phyloP scores from a whole-genome alignment of 1,140 invertebrate genomes.

The Bradynema listronoti region DNA sequence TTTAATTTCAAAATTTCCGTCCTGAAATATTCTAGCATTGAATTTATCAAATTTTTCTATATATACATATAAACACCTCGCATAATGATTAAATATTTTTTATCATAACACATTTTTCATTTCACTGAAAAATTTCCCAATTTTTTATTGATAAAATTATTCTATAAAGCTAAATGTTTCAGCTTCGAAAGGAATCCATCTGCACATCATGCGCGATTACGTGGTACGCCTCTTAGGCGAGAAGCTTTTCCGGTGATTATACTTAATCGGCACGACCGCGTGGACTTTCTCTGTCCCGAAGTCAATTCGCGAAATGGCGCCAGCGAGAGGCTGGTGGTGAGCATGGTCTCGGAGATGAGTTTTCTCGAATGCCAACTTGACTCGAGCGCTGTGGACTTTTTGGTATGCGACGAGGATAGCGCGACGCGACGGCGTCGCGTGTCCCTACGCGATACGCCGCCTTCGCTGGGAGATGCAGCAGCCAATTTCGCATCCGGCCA shows the following conservation, averaged over 20 bases:
- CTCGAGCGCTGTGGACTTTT: slow-evolving; percentile 2
- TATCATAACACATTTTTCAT: no score
- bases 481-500: not conserved
- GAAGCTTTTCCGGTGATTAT: not conserved
- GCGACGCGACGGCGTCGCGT: not conserved
- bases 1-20: no score
- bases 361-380: slow-evolving; percentile 7
- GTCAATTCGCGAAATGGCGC: not conserved
- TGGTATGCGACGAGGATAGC: not conserved
- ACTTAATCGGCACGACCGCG: slow-evolving; percentile 2
- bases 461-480: not conserved
- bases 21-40: no score
- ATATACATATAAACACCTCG: no score
- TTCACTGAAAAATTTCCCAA: no score
- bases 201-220: no score
- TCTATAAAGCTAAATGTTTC: no score
- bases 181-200: no score
- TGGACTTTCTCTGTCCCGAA: slow-evolving; percentile 4
- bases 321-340: not conserved
- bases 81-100: no score
- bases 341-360: slow-evolving; percentile 12
- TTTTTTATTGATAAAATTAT: no score
- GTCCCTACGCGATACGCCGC: not conserved
- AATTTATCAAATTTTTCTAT: no score
- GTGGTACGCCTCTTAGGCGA: no score